These are phyloP conservation scores for Cotesia glomerata DNA, from an alignment of 1,140 invertebrate species.

Conservation along the genomic window DNA sequence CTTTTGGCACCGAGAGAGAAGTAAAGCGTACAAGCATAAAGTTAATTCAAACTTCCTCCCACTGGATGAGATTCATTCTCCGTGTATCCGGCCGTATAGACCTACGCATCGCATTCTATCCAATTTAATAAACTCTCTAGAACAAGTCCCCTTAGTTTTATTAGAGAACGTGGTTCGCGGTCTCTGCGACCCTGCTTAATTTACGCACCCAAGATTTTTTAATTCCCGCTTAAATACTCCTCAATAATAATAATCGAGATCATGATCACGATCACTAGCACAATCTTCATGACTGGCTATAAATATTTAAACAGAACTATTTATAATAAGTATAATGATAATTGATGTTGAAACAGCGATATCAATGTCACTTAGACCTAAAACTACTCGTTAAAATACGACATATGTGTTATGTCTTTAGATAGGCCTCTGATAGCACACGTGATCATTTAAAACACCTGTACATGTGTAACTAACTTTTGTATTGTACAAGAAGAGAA, in stretches of 20 bases:
- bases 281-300: too few relatives aligned
- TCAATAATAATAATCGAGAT: too few relatives aligned
- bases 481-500: conserved; percentile 29
- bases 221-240: neutral
- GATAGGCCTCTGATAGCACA: conserved; percentile 36
- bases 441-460: conserved; percentile 58
- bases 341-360: neutral
- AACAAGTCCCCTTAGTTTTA: conserved; percentile 34
- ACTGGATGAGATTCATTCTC: conserved; percentile 62
- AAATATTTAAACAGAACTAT: neutral
- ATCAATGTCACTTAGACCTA: neutral
- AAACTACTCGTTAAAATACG: neutral
- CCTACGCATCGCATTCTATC: conserved; percentile 59
- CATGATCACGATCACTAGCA: too few relatives aligned
- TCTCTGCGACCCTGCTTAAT: neutral
- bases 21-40: conserved; percentile 33
- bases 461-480: conserved; percentile 52
- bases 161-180: conserved; percentile 26
- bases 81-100: conserved; percentile 57
- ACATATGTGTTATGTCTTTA: neutral
- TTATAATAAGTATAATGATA: neutral
- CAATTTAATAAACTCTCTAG: conserved; percentile 60
- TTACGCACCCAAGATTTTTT: conserved; percentile 4
- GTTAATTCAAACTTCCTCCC: conserved; percentile 62
- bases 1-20: conserved; percentile 35